A percentile compares a stretch with the other conserved stretches of the same genome.
Evolutionary conservation across 2,797 vertebrate species (phyloP).

Genomic region (Betta splendens): DNA sequence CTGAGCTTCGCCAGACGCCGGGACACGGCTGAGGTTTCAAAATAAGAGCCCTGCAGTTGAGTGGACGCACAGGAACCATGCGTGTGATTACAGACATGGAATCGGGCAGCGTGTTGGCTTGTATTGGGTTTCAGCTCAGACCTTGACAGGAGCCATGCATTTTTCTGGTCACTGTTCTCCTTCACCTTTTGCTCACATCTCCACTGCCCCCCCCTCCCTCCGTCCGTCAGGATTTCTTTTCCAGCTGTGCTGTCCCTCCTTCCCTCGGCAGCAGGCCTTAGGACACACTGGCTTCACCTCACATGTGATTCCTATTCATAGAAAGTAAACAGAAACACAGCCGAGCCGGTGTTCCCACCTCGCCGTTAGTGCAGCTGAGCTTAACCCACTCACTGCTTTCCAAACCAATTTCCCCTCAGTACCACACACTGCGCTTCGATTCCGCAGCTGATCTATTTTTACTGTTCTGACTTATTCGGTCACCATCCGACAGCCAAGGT

Average conservation of each 20-base stretch:
- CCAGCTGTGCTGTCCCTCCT: background rate
- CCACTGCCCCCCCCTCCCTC: conserved; percentile 21
- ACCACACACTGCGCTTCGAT: background rate
- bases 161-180: conserved; percentile 41
- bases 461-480: background rate
- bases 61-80: conserved; percentile 39
- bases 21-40: conserved; percentile 30
- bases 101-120: conserved; percentile 50
- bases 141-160: conserved; percentile 47
- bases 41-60: conserved; percentile 27
- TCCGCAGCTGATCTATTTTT: background rate
- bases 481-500: conserved; percentile 39
- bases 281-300: conserved; percentile 64
- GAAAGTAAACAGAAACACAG: conserved; percentile 77
- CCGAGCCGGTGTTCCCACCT: conserved; percentile 72
- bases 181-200: conserved; percentile 30
- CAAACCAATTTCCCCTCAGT: conserved; percentile 33
- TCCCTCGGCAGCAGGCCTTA: conserved; percentile 45
- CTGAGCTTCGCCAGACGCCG: conserved; percentile 55
- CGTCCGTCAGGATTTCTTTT: background rate
- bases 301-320: conserved; percentile 82
- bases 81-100: conserved; percentile 40
- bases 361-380: conserved; percentile 52
- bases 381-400: conserved; percentile 49
- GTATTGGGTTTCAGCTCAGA: conserved; percentile 41